Conservation (phyloP, 2,888 invertebrate genomes). For the Crepidodera aurea region DNA sequence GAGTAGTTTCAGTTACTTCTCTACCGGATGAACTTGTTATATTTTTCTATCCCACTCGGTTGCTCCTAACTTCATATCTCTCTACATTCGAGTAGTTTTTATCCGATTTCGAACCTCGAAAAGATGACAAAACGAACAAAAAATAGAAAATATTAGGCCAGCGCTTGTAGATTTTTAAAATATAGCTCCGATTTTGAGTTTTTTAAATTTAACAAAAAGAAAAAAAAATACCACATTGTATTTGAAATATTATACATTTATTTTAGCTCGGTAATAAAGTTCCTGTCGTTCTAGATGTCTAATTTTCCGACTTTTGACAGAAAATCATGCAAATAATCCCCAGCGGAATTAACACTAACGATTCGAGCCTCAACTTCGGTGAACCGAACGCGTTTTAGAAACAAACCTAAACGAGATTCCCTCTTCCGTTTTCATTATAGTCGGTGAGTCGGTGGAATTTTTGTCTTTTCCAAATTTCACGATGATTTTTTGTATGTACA, state of each 20-base stretch:
- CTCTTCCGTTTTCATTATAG: slow-evolving; percentile 1
- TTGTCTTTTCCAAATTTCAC: no score
- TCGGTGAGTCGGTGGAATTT: not conserved
- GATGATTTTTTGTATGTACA: no score
- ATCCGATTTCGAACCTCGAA: slow-evolving; percentile 7
- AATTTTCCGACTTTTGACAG: slow-evolving; percentile 6
- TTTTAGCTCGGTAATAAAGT: not conserved
- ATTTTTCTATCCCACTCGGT: slow-evolving; percentile 15
- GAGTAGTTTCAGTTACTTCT: slow-evolving; percentile 21
- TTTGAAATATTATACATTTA: no score
- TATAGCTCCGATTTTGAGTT: no score
- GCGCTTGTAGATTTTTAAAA: no score
- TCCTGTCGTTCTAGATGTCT: not conserved
- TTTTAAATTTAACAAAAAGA: no score
- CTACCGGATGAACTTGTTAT: slow-evolving; percentile 21
- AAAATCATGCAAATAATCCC: slow-evolving; percentile 1
- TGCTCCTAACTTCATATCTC: slow-evolving; percentile 2
- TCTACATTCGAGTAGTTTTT: slow-evolving; percentile 18
- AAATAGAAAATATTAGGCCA: no score
- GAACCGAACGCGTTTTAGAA: not conserved
- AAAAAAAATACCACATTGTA: no score
- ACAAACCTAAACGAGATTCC: slow-evolving; percentile 3
- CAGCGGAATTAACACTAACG: slow-evolving; percentile 1
- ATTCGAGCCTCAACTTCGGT: not conserved
- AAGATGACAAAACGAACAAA: no score